A percentile compares a stretch with the other conserved stretches of the same genome.
Conservation (phyloP, 2,113 vertebrate species). For the Chionis minor region DNA sequence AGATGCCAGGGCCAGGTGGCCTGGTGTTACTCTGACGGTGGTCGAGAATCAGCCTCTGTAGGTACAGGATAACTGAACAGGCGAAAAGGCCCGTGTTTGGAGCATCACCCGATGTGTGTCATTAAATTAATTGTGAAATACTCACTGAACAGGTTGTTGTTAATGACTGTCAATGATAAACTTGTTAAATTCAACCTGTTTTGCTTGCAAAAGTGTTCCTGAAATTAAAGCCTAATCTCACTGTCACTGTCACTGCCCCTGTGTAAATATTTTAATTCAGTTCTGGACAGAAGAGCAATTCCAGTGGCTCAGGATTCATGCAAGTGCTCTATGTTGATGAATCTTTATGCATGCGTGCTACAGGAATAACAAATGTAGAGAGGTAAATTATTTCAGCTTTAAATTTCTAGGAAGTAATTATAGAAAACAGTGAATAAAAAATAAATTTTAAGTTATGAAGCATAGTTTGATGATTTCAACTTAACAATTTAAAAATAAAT, state of each 20-base stretch:
- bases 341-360: background rate
- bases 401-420: background rate
- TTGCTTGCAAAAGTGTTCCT: background rate
- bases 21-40: no score
- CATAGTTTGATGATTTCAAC: background rate
- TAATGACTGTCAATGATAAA: background rate
- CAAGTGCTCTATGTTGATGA: background rate
- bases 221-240: background rate
- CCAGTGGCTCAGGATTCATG: background rate
- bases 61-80: background rate
- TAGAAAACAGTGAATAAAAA: background rate
- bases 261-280: background rate
- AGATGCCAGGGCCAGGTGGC: background rate
- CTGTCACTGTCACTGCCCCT: background rate
- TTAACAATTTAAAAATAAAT: constrained; percentile 27
- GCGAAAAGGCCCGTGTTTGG: background rate
- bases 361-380: background rate
- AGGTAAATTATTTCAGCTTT: background rate
- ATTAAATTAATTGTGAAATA: background rate
- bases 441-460: background rate
- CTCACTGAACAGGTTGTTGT: background rate
- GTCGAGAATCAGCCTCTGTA: background rate
- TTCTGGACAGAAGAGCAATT: background rate
- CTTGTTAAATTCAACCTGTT: background rate
- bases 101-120: background rate